Evolutionary conservation across 2,113 vertebrate species (phyloP), one percentile per base, ranked within the genome.

Genomic region (Collichthys lucidus): DNA sequence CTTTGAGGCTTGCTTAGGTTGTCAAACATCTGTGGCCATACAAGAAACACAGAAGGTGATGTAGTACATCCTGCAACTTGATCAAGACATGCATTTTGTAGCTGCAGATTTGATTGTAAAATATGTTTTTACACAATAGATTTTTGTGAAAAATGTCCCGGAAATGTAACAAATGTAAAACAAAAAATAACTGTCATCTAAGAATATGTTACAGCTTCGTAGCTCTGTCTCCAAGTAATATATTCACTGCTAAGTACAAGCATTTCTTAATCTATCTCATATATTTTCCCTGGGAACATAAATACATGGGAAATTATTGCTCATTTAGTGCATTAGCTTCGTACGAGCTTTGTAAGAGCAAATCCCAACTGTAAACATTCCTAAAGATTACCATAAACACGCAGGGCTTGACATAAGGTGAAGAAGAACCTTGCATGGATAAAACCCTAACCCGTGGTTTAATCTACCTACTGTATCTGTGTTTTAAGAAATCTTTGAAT

Each of bases 251-350:
- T 16, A 57, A 46, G 44, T 60, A 5, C 1, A 68, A 59, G 42
- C 26, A 77, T 50, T 56, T 3, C 47, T 57, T 20, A 66, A 49
- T 64, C 26, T 61, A 11, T 69, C 47, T 40, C 8, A 40, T 40
- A 40, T 40, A 56, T 75, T 40, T 79, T 79, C 16, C 53, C 44
- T 20, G 59, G 66, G 35, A 86, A 50, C 59, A 77, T 57, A 35
- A 19, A 62, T 40, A 67, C 63, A 74, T 68, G 47, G 57, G 44
- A 67, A 81, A 84, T 74, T 4, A 68, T 56, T 78, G 35, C 26
- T 61, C 24, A 78, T 80, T 67, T 61, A 49, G 49, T 71, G 70
- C 19, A 77, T 52, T 80, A 9, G 4, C 49, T 87, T 75, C 20
- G 52, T 49, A 49, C 47, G 26, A 26, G 67, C 11, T 11, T 66